Conservation (phyloP, 2,113 vertebrate species). For the Catharus fuscescens region DNA sequence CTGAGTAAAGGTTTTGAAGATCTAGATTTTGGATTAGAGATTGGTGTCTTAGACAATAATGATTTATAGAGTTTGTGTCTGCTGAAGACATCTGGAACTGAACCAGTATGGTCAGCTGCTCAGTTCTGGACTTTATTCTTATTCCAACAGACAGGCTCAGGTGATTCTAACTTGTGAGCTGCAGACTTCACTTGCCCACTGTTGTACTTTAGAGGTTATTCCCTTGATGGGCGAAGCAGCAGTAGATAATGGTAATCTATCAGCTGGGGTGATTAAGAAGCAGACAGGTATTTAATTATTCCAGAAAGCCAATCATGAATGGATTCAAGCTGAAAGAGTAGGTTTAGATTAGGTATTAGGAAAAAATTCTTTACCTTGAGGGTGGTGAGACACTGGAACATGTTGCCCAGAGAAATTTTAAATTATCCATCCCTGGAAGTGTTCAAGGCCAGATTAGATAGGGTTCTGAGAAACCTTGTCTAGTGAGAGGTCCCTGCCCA, state of each 20-base stretch:
- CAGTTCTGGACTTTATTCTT: background rate
- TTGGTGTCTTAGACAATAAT: fast-evolving
- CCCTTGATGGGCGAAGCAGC: background rate
- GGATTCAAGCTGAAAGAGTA: background rate
- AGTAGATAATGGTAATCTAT: background rate
- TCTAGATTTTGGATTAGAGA: background rate
- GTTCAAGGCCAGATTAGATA: background rate
- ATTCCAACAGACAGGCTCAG: background rate
- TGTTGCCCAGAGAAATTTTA: background rate
- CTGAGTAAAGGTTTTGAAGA: background rate
- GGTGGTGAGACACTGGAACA: background rate
- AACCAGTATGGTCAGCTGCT: background rate
- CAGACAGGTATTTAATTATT: background rate
- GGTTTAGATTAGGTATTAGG: background rate
- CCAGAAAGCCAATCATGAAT: background rate
- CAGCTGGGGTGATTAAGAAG: background rate
- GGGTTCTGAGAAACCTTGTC: background rate
- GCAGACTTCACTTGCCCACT: background rate
- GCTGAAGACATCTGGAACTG: background rate
- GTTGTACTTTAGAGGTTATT: background rate
- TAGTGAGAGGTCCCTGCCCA: background rate
- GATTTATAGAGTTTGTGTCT: background rate
- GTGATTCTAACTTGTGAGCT: background rate
- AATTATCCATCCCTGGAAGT: background rate
- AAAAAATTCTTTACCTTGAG: background rate